A percentile compares a stretch with the other conserved stretches of the same genome.
These are phyloP conservation scores for Trachythela sp. DNA, from an alignment of 64 coral and sea anemone genomes.

Conservation along the genomic window DNA sequence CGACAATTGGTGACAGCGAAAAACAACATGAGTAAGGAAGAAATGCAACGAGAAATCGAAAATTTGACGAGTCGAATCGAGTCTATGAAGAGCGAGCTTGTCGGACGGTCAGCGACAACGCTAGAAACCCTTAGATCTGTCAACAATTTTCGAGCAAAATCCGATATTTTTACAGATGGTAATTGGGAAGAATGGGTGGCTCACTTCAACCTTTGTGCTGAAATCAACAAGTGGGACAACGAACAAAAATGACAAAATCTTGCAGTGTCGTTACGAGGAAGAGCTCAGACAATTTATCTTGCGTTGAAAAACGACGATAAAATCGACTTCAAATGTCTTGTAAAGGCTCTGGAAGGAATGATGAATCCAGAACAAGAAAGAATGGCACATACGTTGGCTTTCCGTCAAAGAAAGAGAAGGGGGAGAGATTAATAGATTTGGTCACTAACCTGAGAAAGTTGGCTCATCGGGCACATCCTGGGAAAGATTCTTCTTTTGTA, in stretches of 20 bases:
- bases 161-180: neutral
- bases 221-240: constrained; percentile 15
- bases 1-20: too few species aligned
- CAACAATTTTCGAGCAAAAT: neutral
- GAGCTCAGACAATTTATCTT: neutral
- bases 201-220: neutral
- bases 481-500: neutral
- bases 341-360: neutral
- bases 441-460: neutral
- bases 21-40: too few species aligned
- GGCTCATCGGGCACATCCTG: neutral
- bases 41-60: too few species aligned
- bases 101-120: too few species aligned
- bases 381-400: neutral
- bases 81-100: too few species aligned
- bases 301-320: neutral
- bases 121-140: too few species aligned
- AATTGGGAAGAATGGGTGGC: neutral
- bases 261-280: neutral
- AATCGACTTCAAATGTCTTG: neutral
- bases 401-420: neutral
- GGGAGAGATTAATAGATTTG: neutral
- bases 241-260: neutral
- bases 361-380: neutral
- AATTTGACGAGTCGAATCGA: too few species aligned